Base-by-base conservation (phyloP, 2,888 invertebrate species). In the Drosophila emarginata region DNA sequence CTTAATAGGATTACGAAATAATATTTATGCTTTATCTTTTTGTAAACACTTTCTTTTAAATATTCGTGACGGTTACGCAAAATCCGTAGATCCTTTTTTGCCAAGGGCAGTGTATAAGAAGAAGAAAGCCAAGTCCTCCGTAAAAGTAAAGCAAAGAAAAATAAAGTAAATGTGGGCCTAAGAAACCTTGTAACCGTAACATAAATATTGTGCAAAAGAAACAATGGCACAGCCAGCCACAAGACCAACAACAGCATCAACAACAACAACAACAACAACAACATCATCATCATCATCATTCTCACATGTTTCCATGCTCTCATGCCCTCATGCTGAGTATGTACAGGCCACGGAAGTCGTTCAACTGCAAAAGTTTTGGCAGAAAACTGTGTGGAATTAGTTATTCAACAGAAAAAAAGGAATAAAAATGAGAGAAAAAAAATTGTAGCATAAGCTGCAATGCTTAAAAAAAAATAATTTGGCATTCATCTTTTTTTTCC, bases 171-270 rank as follows among this genome's bases (percentile, higher is more conserved):
- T 74, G 78, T 63, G 61, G 71, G 52, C 67, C 67, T 62, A 59
- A 58, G 73, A 68, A 80, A 68, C 78, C 78, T 79, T 79, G 78
- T 79, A 79, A 78, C 81, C 81, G 78, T 78, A 78, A 73, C 78
- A 79, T 78, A 79, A 80, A 79, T 79, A 79, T 79, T 71, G 62
- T 62, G 70, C 58, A 66, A 62, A 60, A 63, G 72, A 78, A 78
- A 80, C 81, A 80, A 76, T 59, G 66, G 60, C 72, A 51, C 72
- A 72, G 56, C 21, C 53, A 37, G 73, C 12, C 18, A 11, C 36
- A 15, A 40, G 58, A 61, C 64, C 54, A 36, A 59, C 58, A 54
- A 18, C 26, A 18, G 37, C 37, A 37, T 1, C 36, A 15, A 36
- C 53, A 61, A 59, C 54, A 36, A 59, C 54, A 54, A 14, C 36